Evolutionary conservation across 2,888 invertebrate species (phyloP).

Genomic region (Nymphalis polychloros): DNA sequence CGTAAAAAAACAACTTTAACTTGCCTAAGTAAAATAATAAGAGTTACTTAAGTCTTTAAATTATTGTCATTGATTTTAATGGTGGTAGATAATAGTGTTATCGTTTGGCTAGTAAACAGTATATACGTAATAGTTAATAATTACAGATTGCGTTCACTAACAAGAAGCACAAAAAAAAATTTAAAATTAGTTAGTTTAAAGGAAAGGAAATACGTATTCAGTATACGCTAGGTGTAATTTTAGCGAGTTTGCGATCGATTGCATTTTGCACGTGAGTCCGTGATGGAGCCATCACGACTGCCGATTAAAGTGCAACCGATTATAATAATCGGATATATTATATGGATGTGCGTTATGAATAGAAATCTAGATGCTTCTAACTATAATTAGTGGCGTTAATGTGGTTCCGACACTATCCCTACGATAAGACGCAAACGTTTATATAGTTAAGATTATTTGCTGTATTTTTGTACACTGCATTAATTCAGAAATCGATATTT

Average conservation of each 20-base stretch:
- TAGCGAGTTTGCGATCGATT: conserved; percentile 52
- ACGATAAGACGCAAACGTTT: conserved; percentile 46
- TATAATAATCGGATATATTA: conserved; percentile 49
- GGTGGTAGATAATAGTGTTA: conserved; percentile 78
- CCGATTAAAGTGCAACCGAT: conserved; percentile 38
- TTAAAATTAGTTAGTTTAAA: conserved; percentile 66
- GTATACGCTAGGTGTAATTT: conserved; percentile 79
- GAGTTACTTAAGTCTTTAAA: conserved; percentile 78
- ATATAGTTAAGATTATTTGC: conserved; percentile 59
- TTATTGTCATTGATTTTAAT: conserved; percentile 77
- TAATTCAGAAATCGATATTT: conserved; percentile 26
- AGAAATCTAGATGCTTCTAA: conserved; percentile 73
- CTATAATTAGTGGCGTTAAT: conserved; percentile 60
- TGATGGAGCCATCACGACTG: conserved; percentile 34
- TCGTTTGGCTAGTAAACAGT: conserved; percentile 75
- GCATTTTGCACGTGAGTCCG: conserved; percentile 40
- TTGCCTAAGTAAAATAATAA: conserved; percentile 82
- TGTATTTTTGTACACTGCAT: conserved; percentile 71
- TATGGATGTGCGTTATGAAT: conserved; percentile 70
- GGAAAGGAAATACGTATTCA: conserved; percentile 71
- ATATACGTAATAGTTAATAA: conserved; percentile 71
- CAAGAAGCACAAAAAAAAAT: conserved; percentile 63
- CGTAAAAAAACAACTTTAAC: conserved; percentile 81
- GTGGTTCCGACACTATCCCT: conserved; percentile 55
- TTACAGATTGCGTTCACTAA: conserved; percentile 59